Evolutionary conservation across 2,888 invertebrate genomes (phyloP), one percentile per base, ranked within the genome.

Genomic region (Morinoia aosen): DNA sequence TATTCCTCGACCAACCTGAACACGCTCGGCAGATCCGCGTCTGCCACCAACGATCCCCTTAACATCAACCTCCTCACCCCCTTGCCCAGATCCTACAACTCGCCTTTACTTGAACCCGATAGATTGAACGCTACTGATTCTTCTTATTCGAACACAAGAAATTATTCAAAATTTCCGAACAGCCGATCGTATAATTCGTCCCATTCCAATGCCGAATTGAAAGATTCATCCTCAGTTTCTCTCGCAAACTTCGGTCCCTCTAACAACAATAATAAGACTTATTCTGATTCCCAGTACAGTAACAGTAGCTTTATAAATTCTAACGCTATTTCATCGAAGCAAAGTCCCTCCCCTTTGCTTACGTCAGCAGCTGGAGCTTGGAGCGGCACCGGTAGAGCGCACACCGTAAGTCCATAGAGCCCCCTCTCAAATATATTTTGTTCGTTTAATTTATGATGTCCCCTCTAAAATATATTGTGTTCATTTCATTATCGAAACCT

Each of bases 241-340:
- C 57, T 93, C 25, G 33, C 48, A 57, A 93, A 93, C 57, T 93
- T 93, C 12, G 93, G n/a, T 57, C 48, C 93, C n/a, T 56, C 93
- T 12, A 93, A 57, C 93, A 93, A 93, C 33, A 93, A 93, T 57
- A 93, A 93, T 57, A 93, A 56, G 48, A 39, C 57, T 14, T 90
- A 39, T 48, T 48, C 12, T 48, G 93, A 93, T 93, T 12, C 48
- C 56, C 93, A 56, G 93, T 57, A 93, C n/a, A 57, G 93, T 57
- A 93, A 58, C 48, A 93, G 93, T 93, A 93, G 93, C 93, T 93
- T 93, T 93, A 56, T 93, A 12, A 93, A 33, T 57, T 57, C 93
- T 19, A 93, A 58, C 93, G n/a, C 93, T 56, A 57, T 48, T 93
- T 93, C 93, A n/a, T 57, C 93, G n/a, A n/a, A 33, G n/a, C 39